Evolutionary conservation across 1,140 invertebrate genomes (phyloP), one percentile per base, ranked within the genome.

Genomic region (Pseudomyrmex pallidus): DNA sequence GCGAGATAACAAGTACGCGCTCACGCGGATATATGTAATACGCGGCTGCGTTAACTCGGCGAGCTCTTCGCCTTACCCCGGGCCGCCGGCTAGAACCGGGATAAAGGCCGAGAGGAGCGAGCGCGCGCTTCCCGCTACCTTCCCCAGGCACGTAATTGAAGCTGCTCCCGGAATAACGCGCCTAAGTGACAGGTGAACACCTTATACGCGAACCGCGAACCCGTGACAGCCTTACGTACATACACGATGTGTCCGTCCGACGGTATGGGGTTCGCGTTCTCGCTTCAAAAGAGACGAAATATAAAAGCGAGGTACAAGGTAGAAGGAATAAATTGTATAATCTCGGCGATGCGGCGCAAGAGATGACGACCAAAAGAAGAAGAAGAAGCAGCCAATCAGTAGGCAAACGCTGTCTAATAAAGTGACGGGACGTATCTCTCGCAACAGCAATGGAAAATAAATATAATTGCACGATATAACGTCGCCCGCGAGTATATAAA

Each of bases 131-230:
- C 3, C 20, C 50, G 59, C 12, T 64, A 59, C 54, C 54, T 70
- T 72, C 54, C 54, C 44, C 54, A 66, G 52, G 54, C 44, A 52
- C 78, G 87, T 92, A 93, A 93, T 93, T 91, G 91, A 91, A 91
- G 92, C 89, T 90, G 89, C 90, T 91, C 89, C 88, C 83, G 89
- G 87, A 90, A 67, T 77, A 77, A 87, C 83, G 85, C 72, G 83
- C 77, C 83, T 91, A 93, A 93, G 88, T 92, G 91, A 93, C 92
- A 92, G 90, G 90, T 87, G 90, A 92, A 88, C 89, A 91, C 92
- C 91, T 91, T 92, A 92, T 91, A 92, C 85, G 92, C 88, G 90
- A 85, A 86, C 50, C 68, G 83, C 82, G 46, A 61, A 74, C 63
- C 12, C 66, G n/a, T 83, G 72, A 77, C 82, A 67, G 56, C 67